These are phyloP conservation scores for Drosophila colorata DNA, from an alignment of 2,888 invertebrate species.

Conservation along the genomic window DNA sequence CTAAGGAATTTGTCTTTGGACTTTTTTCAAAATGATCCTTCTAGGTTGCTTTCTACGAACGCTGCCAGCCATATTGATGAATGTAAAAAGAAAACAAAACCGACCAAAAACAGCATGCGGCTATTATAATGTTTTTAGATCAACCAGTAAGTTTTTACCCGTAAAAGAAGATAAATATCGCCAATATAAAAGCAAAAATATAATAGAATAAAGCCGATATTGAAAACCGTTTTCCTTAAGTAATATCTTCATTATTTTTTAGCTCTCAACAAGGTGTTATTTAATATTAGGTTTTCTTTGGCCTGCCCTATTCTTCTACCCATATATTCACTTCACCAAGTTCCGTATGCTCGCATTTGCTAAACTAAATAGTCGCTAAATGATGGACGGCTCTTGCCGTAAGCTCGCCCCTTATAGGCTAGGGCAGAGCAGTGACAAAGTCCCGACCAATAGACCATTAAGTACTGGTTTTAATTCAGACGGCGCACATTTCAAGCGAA, in stretches of 20 bases:
- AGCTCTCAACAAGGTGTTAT: not conserved
- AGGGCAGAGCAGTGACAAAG: not conserved
- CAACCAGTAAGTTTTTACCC: not conserved
- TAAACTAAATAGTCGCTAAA: slow-evolving; percentile 6
- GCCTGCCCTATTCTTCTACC: no score
- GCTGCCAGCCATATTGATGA: slow-evolving; percentile 11
- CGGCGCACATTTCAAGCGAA: slow-evolving; percentile 40
- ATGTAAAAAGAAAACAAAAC: no score
- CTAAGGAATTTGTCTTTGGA: slow-evolving; percentile 44
- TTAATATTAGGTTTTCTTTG: not conserved
- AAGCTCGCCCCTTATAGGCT: not conserved
- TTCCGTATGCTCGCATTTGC: slow-evolving; percentile 1
- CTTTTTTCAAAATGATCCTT: slow-evolving; percentile 32
- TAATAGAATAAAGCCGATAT: not conserved
- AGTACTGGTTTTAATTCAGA: slow-evolving; percentile 42
- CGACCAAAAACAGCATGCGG: no score
- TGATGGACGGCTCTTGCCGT: slow-evolving; percentile 4
- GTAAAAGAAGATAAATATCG: slow-evolving; percentile 1
- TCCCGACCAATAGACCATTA: slow-evolving; percentile 24
- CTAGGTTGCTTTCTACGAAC: not conserved
- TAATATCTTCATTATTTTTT: no score
- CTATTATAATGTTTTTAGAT: slow-evolving; percentile 9
- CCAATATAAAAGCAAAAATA: not conserved
- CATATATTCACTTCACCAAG: not conserved
- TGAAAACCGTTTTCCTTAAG: no score